These are phyloP conservation scores for Orchesella flavescens DNA, from an alignment of 2,888 invertebrate species.

Conservation along the genomic window DNA sequence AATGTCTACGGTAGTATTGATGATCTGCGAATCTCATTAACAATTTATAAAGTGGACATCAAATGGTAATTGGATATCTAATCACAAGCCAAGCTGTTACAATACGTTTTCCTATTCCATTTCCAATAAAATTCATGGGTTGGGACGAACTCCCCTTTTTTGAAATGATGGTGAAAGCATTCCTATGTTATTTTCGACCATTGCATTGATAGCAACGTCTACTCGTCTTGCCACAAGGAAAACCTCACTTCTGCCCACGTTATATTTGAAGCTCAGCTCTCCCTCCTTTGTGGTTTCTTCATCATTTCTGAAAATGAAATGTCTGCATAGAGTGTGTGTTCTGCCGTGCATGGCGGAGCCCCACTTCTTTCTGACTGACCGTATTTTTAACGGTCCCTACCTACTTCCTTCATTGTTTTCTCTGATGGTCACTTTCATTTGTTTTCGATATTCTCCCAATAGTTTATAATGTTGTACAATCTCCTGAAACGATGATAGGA, in stretches of 20 bases:
- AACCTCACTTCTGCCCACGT: too few species aligned
- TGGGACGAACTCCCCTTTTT: not conserved
- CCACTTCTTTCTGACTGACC: too few species aligned
- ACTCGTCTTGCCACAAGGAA: too few species aligned
- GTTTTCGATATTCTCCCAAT: not conserved
- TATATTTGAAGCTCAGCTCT: too few species aligned
- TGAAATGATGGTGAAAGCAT: not conserved
- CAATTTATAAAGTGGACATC: constrained; percentile 47
- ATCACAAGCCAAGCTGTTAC: not conserved
- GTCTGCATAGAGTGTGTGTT: too few species aligned
- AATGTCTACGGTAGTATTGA: not conserved
- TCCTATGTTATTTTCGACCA: too few species aligned
- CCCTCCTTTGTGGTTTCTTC: not conserved
- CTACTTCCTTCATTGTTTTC: not conserved
- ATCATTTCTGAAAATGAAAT: not conserved
- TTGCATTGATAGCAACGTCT: too few species aligned
- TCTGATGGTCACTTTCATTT: not conserved
- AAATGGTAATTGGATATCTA: constrained; percentile 29
- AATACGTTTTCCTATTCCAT: constrained; percentile 13
- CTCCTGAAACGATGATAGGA: not conserved
- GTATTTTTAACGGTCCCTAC: too few species aligned
- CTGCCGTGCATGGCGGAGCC: too few species aligned
- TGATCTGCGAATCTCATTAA: constrained; percentile 24
- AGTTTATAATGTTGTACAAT: not conserved
- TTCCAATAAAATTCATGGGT: constrained; percentile 38